phyloP scores from a whole-genome alignment of 2,113 vertebrate species.

The Phrynosoma platyrhinos region DNA sequence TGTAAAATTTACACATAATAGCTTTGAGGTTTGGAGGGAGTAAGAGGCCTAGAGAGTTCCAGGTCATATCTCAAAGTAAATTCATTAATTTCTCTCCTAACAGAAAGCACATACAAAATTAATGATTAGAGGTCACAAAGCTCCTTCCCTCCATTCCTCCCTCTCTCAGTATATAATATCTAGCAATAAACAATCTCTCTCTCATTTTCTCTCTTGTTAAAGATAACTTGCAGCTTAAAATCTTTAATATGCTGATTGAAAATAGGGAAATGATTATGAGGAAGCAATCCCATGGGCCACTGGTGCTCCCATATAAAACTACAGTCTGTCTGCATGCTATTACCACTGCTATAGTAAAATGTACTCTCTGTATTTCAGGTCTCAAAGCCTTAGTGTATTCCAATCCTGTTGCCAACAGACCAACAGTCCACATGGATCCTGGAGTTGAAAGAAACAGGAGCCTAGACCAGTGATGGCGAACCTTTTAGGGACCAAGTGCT shows the following conservation, averaged over 20 bases:
- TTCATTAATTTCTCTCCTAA: slow-evolving; percentile 65
- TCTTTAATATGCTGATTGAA: slow-evolving; percentile 57
- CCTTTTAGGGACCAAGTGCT: no score
- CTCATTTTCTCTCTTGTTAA: not conserved
- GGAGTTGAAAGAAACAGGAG: not conserved
- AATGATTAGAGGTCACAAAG: slow-evolving; percentile 48
- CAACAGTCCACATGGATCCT: not conserved
- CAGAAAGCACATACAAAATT: slow-evolving; percentile 62
- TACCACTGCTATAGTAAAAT: slow-evolving; percentile 19
- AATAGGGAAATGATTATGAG: not conserved
- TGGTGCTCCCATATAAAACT: not conserved
- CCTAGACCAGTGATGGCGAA: no score
- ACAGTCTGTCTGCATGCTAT: not conserved
- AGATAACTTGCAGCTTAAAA: slow-evolving; percentile 40
- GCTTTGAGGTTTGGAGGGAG: slow-evolving; percentile 56
- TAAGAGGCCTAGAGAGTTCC: slow-evolving; percentile 52
- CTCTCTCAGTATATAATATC: slow-evolving; percentile 1
- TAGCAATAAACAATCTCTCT: slow-evolving; percentile 33
- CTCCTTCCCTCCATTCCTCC: not conserved
- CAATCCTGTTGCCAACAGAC: not conserved
- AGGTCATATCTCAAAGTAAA: slow-evolving; percentile 65
- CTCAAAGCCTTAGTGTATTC: not conserved
- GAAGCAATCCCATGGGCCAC: not conserved
- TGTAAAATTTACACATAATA: slow-evolving; percentile 58
- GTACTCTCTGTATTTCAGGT: not conserved